Base-by-base conservation (phyloP, 1,140 invertebrate species). In the Chymomyza costata region DNA sequence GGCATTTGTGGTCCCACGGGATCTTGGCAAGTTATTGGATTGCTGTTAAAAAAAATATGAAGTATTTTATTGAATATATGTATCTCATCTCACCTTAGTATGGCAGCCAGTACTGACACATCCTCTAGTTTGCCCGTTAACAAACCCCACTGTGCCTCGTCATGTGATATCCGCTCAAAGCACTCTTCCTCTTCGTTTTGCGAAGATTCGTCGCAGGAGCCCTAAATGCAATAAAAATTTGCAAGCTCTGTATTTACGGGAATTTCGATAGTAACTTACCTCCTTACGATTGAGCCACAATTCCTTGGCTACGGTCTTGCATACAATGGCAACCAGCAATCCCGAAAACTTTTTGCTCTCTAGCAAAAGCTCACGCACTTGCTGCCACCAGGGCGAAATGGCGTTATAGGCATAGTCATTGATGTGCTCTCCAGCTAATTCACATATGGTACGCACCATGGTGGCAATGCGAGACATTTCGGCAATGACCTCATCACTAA, bases 101-200 rank as follows among this genome's bases (percentile, higher is more conserved):
- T 87, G 30, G 91, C 91, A 65, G 91, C 91, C 3, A 98, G 86
- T 40, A 94, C 88, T 3, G 94, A 90, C 28, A 97, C 89, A 86
- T 97, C 95, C 84, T 97, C 95, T 49, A 97, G 87, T 87, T 96
- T 96, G 52, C 92, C 93, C 14, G 95, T 92, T 6, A 97, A 86
- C 18, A 95, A 84, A 14, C 92, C 92, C 93, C 96, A 97, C 78
- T 93, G 90, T 49, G 94, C 92, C 62, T 92, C 90, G 80, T 97
- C 95, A 54, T 93, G 90, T 10, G 93, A 93, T 13, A 97, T 88
- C 49, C 91, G 91, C 86, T 97, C 95, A 93, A 93, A 97, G 18
- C 92, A 90, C 37, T 87, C 87, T 39, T 90, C 89, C 40, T 90
- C 89, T 8, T 78, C 76, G 39, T 57, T 67, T 17, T 64, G 65